Base-by-base conservation (phyloP, 2,888 invertebrate species). In the Drosophila longiperda region DNA sequence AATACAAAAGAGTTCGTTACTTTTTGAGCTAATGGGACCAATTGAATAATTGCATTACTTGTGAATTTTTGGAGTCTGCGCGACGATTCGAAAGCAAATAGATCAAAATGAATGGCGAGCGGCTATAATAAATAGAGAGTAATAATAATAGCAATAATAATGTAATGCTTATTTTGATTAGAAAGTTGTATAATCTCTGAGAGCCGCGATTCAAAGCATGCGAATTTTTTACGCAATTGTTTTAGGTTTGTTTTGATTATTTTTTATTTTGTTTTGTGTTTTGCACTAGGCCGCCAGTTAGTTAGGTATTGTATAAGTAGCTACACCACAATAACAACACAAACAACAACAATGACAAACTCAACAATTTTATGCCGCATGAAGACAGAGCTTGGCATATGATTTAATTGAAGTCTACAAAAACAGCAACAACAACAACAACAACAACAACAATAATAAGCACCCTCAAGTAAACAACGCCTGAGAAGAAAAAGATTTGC, bases 141-240 rank as follows among this genome's bases (percentile, higher is more conserved):
- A 58, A 64, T 54, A 54, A 69, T 48, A 61, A 58, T 67, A 81
- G 76, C 66, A 84, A 70, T 75, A 89, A 78, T 82, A 66, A 53
- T 66, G 78, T 70, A 81, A 78, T 86, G 76, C 73, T 67, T 77
- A 77, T 82, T 89, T 89, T 89, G 78, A 87, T 85, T 85, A 89
- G 89, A 85, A 85, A 85, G 88, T 89, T 86, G 85, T 82, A 86
- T 86, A 87, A 86, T 87, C 85, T 80, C 60, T 32, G 66, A 67
- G 82, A 66, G 75, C 64, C 71, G 66, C 82, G 73, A 71, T 68
- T 75, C 73, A 66, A 82, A 72, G 71, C 88, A 85, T 89, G 89
- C 89, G 85, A 75, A 80, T 75, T 72, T 74, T 80, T 81, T 82
- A 81, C 78, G 80, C 78, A 80, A 80, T 81, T 80, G 82, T 77